phyloP scores from a whole-genome alignment of 2,797 vertebrate species.

The Falco novaeseelandiae region DNA sequence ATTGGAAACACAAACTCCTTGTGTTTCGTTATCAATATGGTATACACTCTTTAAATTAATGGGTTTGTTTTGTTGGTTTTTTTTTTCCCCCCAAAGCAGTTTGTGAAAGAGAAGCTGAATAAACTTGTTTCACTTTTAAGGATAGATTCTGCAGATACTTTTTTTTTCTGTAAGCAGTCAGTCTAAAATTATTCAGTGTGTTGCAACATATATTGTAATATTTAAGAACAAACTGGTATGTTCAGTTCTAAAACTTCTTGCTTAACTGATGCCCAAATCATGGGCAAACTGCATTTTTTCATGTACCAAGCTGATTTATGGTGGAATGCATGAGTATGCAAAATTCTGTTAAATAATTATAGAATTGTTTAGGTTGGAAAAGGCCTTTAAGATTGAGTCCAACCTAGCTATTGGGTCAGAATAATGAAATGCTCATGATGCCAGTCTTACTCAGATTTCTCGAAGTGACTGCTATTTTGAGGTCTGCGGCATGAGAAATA shows the following conservation, averaged over 20 bases:
- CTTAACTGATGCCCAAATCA: background rate
- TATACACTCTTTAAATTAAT: background rate
- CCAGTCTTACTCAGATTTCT: background rate
- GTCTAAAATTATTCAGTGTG: background rate
- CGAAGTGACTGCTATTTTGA: background rate
- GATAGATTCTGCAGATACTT: background rate
- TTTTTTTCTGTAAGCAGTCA: background rate
- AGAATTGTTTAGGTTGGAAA: no score
- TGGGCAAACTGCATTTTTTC: background rate
- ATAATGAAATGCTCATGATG: background rate
- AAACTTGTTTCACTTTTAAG: background rate
- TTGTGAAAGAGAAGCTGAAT: background rate
- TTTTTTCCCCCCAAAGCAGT: background rate
- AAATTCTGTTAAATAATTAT: background rate
- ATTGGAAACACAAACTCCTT: background rate
- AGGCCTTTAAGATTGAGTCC: no score
- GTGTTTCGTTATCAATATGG: background rate
- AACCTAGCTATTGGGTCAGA: background rate
- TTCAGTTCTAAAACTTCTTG: background rate
- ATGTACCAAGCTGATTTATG: background rate
- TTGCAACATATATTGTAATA: background rate
- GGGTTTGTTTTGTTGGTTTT: accelerated
- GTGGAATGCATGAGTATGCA: background rate
- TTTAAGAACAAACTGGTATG: background rate
- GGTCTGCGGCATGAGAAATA: background rate